Percentiles rank a stretch among this genome's conserved stretches.
These are phyloP conservation scores for Aproaerema taeniolella DNA, from an alignment of 2,888 invertebrate species.

Conservation along the genomic window DNA sequence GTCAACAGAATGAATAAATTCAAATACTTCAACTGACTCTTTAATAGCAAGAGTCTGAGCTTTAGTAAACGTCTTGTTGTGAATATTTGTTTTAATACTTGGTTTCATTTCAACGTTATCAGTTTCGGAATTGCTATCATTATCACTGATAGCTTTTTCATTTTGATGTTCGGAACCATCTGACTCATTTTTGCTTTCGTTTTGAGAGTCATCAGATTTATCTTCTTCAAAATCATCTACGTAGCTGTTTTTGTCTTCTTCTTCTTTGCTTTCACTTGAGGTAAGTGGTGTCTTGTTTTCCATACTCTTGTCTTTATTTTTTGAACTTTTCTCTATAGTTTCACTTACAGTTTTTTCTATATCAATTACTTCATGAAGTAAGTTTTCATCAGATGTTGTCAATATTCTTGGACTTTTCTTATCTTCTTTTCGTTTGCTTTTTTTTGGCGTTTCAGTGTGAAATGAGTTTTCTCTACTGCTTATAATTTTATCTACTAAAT, in stretches of 20 bases:
- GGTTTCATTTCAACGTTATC: constrained; percentile 20
- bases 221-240: constrained; percentile 69
- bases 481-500: constrained; percentile 58
- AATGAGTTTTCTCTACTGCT: constrained; percentile 57
- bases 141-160: constrained; percentile 18
- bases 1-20: constrained; percentile 59
- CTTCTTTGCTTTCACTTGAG: constrained; percentile 26
- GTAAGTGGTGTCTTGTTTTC: constrained; percentile 21
- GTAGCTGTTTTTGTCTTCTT: constrained; percentile 47
- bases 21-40: constrained; percentile 58
- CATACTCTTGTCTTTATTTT: constrained; percentile 21
- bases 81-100: constrained; percentile 23
- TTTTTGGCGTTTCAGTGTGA: constrained; percentile 36
- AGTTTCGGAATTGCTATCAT: constrained; percentile 16
- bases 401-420: constrained; percentile 37
- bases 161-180: constrained; percentile 19
- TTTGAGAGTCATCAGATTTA: constrained; percentile 40
- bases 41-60: constrained; percentile 53
- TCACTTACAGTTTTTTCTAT: constrained; percentile 54
- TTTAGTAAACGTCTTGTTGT: constrained; percentile 44
- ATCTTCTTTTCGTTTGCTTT: constrained; percentile 25
- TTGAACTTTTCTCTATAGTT: constrained; percentile 40
- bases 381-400: constrained; percentile 65
- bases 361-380: constrained; percentile 61
- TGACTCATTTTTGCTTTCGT: constrained; percentile 6